A percentile compares a stretch with the other conserved stretches of the same genome.
Conservation (phyloP, 1,140 invertebrate genomes). For the Mylabris phalerata region DNA sequence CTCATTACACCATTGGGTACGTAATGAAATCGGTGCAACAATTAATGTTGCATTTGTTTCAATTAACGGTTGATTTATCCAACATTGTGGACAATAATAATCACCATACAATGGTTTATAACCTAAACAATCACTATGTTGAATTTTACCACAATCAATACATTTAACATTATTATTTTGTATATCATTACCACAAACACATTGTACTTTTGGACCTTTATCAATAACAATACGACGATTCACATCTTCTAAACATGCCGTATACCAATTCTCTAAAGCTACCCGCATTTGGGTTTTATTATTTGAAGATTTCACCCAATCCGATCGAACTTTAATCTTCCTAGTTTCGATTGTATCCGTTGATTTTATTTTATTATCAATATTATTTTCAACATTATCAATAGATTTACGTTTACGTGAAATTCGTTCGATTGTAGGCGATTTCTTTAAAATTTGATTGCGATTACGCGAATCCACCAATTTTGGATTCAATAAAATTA, state of each 20-base stretch:
- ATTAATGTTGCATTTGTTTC: conserved; percentile 62
- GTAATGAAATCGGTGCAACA: conserved; percentile 62
- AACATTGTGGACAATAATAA: conserved; percentile 61
- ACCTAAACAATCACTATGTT: conserved; percentile 57
- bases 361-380: too few species aligned
- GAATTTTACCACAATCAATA: conserved; percentile 48
- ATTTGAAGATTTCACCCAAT: conserved; percentile 17
- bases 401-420: too few species aligned
- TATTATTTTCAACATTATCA: too few species aligned
- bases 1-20: conserved; percentile 69
- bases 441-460: too few species aligned
- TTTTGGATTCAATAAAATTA: conserved; percentile 58
- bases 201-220: conserved; percentile 18
- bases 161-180: conserved; percentile 45
- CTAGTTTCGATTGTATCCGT: conserved; percentile 3
- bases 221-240: conserved; percentile 7
- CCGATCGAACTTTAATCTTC: conserved; percentile 19
- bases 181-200: conserved; percentile 36
- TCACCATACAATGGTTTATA: conserved; percentile 40
- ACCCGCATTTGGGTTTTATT: conserved; percentile 20
- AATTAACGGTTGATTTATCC: conserved; percentile 46
- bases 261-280: conserved; percentile 32
- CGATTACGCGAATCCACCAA: background rate
- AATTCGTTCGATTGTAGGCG: too few species aligned
- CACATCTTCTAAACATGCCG: conserved; percentile 21